Conservation (phyloP, 1,140 invertebrate species). For the Tetramorium simillimum region DNA sequence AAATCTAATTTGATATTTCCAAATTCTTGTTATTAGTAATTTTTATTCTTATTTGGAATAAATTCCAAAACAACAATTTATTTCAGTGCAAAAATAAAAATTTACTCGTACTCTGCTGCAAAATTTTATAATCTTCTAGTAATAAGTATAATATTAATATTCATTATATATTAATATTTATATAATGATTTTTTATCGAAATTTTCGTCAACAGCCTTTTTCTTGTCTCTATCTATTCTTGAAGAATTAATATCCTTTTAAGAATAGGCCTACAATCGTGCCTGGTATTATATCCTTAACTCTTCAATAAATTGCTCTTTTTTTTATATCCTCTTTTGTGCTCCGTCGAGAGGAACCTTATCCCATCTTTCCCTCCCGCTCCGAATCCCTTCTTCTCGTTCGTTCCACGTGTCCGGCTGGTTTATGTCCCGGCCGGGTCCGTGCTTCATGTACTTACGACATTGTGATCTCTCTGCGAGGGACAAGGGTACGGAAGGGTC, state of each 20-base stretch:
- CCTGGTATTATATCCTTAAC: neutral
- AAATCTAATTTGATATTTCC: neutral
- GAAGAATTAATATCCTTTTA: neutral
- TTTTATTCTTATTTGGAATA: neutral
- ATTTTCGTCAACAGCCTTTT: neutral
- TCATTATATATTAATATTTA: neutral
- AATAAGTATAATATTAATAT: neutral
- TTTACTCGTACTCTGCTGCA: neutral
- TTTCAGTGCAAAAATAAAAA: neutral
- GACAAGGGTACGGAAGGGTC: neutral
- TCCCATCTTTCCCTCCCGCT: neutral
- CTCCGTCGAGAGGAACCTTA: neutral
- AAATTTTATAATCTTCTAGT: neutral
- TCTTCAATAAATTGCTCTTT: neutral
- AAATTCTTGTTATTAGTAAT: neutral
- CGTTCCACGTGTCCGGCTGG: slow-evolving; percentile 25
- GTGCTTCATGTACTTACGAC: slow-evolving; percentile 60
- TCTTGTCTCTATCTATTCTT: neutral
- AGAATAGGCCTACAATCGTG: neutral
- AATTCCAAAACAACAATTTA: neutral
- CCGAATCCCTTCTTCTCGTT: neutral
- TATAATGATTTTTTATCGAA: neutral
- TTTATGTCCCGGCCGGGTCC: slow-evolving; percentile 37
- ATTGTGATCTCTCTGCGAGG: slow-evolving; percentile 18
- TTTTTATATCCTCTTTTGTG: neutral